Conservation (phyloP, 2,797 vertebrate genomes). For the Danio kyathit region DNA sequence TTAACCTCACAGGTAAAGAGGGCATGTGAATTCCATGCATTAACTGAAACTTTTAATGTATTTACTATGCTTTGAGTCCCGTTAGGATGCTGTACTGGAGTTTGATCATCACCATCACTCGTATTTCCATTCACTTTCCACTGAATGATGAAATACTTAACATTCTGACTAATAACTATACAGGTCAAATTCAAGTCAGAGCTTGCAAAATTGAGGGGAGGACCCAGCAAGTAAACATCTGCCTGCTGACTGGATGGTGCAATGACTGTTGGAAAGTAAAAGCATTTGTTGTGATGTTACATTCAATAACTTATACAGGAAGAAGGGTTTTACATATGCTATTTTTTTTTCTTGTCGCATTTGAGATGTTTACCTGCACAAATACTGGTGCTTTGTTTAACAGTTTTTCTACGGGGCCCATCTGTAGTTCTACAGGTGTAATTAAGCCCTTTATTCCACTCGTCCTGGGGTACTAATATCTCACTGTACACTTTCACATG, state of each 20-base stretch:
- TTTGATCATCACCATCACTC: rapidly evolving
- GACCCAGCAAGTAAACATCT: constrained; percentile 61
- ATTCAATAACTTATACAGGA: background rate
- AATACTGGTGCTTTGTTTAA: constrained; percentile 48
- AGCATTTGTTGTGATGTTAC: background rate
- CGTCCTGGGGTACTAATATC: constrained; percentile 47
- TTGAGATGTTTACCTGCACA: constrained; percentile 68
- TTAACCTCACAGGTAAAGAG: constrained; percentile 71
- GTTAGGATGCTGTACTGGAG: constrained; percentile 59
- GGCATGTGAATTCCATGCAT: constrained; percentile 63
- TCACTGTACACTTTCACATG: constrained; percentile 65
- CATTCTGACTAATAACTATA: constrained; percentile 63
- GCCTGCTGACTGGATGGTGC: constrained; percentile 56
- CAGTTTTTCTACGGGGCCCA: background rate
- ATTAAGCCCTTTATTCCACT: constrained; percentile 66
- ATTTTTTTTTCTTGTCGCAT: background rate
- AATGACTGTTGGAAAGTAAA: constrained; percentile 61
- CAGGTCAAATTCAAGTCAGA: constrained; percentile 66
- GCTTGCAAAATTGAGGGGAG: constrained; percentile 38
- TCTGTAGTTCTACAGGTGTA: constrained; percentile 70
- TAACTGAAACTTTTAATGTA: constrained; percentile 55
- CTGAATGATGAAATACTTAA: constrained; percentile 65
- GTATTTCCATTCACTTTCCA: constrained; percentile 66
- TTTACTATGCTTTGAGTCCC: constrained; percentile 70
- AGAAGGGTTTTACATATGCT: no score